Conservation (phyloP, 2,797 vertebrate genomes). For the Adrianichthys oophorus region DNA sequence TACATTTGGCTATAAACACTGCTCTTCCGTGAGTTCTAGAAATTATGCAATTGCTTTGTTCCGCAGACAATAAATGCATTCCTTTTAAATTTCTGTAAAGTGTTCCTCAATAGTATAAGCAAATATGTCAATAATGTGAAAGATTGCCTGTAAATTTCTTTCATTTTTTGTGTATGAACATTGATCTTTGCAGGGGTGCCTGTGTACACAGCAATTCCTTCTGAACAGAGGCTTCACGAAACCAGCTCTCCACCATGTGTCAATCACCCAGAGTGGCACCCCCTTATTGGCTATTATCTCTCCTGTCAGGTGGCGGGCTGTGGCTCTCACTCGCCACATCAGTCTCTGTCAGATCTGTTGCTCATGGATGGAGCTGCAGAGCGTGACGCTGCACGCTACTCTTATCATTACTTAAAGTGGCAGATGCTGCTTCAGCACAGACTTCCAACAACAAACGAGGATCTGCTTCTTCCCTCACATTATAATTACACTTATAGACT, state of each 20-base stretch:
- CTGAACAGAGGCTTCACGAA: conserved; percentile 41
- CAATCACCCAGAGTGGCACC: conserved; percentile 86
- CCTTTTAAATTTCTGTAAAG: conserved; percentile 1
- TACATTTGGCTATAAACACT: conserved; percentile 14
- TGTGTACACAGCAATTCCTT: conserved; percentile 12
- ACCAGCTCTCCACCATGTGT: conserved; percentile 82
- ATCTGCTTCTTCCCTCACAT: no score
- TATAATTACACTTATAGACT: not conserved
- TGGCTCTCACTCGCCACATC: conserved; percentile 61
- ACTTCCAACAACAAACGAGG: conserved; percentile 22
- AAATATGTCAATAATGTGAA: conserved; percentile 7
- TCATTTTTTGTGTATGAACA: not conserved
- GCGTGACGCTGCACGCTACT: conserved; percentile 42
- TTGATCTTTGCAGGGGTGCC: not conserved
- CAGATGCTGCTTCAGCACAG: conserved; percentile 12
- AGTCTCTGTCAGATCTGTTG: conserved; percentile 66
- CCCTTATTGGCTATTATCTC: conserved; percentile 96
- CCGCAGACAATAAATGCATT: conserved; percentile 7
- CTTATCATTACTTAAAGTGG: conserved; percentile 45
- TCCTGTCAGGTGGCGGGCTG: conserved; percentile 73
- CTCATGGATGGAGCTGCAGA: conserved; percentile 42
- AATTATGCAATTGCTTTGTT: conserved; percentile 17
- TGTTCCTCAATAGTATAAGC: not conserved
- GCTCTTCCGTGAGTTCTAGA: conserved; percentile 9
- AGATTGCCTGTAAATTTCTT: not conserved